Percentiles rank a stretch among this genome's conserved stretches.
Conservation (phyloP, 2,888 invertebrate genomes). For the Spisula subtruncata region DNA sequence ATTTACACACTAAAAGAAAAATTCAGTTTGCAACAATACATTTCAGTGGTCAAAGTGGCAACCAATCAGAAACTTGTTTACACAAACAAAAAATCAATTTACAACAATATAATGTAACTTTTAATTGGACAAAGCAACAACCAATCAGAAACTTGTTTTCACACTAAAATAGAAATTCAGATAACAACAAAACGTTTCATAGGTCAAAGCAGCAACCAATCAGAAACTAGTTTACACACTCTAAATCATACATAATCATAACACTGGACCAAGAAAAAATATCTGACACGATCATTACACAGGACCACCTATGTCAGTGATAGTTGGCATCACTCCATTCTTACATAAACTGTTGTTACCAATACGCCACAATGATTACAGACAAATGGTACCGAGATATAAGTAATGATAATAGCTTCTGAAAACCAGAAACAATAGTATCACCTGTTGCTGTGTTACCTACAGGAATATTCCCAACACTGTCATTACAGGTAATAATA, state of each 20-base stretch:
- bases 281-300: not conserved
- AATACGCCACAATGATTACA: not conserved
- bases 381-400: conserved; percentile 6
- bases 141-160: too few relatives aligned
- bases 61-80: too few relatives aligned
- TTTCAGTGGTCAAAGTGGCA: too few relatives aligned
- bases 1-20: too few relatives aligned
- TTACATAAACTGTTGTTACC: not conserved
- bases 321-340: not conserved
- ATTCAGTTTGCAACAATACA: too few relatives aligned
- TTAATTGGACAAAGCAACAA: too few relatives aligned
- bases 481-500: conserved; percentile 18
- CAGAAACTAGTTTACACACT: not conserved
- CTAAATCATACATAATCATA: not conserved
- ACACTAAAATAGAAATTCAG: too few relatives aligned
- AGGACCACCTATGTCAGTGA: not conserved
- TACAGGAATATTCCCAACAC: not conserved
- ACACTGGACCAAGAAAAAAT: not conserved
- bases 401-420: not conserved
- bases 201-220: not conserved
- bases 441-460: conserved; percentile 20
- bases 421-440: conserved; percentile 1
- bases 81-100: too few relatives aligned
- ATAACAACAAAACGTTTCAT: too few relatives aligned
- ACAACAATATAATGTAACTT: too few relatives aligned